Base-by-base conservation (phyloP, 2,797 vertebrate species). In the Pantherophis alleghaniensis region DNA sequence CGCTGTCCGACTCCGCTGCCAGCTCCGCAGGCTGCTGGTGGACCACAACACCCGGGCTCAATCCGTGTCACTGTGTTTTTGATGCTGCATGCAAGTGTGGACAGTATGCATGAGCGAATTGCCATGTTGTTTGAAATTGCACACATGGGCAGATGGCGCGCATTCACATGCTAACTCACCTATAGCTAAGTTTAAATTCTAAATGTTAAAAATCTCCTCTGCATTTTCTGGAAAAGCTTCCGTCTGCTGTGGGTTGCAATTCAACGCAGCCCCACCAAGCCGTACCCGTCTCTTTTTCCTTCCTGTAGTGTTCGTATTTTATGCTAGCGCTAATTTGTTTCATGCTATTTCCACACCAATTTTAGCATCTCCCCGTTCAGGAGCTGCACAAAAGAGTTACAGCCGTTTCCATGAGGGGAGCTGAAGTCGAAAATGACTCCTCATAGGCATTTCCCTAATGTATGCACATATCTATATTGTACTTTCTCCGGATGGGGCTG, bases 91-190 rank as follows among this genome's bases (percentile, higher is more conserved):
- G 51, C 51, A 53, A 10, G 51, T 53, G 51, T 53, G 9, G 51
- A 51, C 0, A 7, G 51, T 7, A 1, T 0, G 51, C 1, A 10
- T 10, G 1, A 51, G 51, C 7, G 51, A 51, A 51, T 51, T 51
- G 51, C 0, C 51, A 10, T 51, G 7, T 51, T 53, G 51, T 10
- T 53, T 53, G 9, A 53, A 1, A 10, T 53, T 2, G 51, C 51
- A 53, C 7, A 3, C 51, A 53, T 53, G 51, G 6, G 7, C 5
- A 0, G 47, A 53, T 53, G 51, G 51, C 9, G 1, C 0, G 1
- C 51, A 10, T 10, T 53, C 51, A 53, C 51, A 53, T 51, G 47
- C 47, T 7, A 51, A 51, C 0, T 0, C 47, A 57, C 56, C 32
- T 5, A 11, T 24, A 83, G 20, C 10, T 83, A 47, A 83, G 20